Conservation (phyloP, 2,797 vertebrate genomes). For the Fistularia tabacaria region DNA sequence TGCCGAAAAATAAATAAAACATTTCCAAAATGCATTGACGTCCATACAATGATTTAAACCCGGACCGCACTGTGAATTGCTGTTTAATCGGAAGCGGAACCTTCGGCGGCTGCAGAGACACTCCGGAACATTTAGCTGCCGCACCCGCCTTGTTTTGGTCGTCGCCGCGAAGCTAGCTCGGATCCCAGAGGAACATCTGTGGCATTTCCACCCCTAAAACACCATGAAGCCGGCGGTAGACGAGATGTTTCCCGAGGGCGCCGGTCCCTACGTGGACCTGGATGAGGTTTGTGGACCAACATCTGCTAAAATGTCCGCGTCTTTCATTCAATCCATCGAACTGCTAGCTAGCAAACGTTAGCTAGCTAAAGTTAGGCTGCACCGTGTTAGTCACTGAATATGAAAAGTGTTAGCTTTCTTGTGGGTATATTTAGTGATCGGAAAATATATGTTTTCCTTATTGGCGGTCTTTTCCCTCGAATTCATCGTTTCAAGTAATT, state of each 20-base stretch:
- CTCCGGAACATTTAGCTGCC: neutral
- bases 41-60: too few species aligned
- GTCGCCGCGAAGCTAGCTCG: neutral
- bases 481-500: too few species aligned
- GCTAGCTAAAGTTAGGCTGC: neutral
- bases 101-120: neutral
- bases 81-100: neutral
- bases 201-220: slow-evolving; percentile 5
- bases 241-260: slow-evolving; percentile 93
- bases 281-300: slow-evolving; percentile 77
- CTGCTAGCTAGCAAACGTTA: neutral
- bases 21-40: slow-evolving; percentile 2
- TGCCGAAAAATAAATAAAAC: slow-evolving; percentile 40
- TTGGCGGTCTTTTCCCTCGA: too few species aligned
- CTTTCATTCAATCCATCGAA: too few species aligned
- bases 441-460: too few species aligned
- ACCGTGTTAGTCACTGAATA: neutral
- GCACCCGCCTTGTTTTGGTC: neutral
- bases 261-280: slow-evolving; percentile 87
- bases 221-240: slow-evolving; percentile 91
- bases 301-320: neutral
- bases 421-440: too few species aligned
- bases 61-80: too few species aligned
- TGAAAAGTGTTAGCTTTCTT: neutral
- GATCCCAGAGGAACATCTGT: neutral